Conservation (phyloP, 37 sponge, comb jelly and placozoan genomes). For the Agelas oroides region DNA sequence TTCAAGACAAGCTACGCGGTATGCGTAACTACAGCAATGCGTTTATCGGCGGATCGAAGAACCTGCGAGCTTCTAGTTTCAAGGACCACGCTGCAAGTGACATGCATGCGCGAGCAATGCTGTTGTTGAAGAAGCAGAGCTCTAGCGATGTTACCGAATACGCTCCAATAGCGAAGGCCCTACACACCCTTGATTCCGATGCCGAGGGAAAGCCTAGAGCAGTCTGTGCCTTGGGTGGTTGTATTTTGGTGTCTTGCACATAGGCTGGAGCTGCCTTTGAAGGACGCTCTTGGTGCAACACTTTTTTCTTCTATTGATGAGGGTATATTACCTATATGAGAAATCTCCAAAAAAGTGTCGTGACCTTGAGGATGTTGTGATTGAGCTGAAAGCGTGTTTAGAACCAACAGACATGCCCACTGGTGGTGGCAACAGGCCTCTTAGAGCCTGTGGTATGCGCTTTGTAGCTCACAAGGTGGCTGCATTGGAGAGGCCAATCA, state of each 20-base stretch:
- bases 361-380: constrained; percentile 29
- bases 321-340: constrained; percentile 63
- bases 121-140: constrained; percentile 5
- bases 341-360: constrained; percentile 76
- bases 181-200: neutral
- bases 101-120: constrained; percentile 53
- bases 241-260: constrained; percentile 76
- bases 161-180: constrained; percentile 12
- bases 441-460: constrained; percentile 68
- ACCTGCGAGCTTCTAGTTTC: constrained; percentile 34
- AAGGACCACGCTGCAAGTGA: constrained; percentile 32
- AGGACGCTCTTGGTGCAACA: constrained; percentile 53
- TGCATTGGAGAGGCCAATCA: constrained; percentile 43
- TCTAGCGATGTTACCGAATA: constrained; percentile 2
- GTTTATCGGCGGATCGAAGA: constrained; percentile 57
- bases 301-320: constrained; percentile 59
- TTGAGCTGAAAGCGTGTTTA: constrained; percentile 29
- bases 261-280: constrained; percentile 67
- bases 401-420: constrained; percentile 42
- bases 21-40: constrained; percentile 47
- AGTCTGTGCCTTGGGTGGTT: constrained; percentile 59
- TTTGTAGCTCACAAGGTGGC: constrained; percentile 69
- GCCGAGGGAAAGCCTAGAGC: constrained; percentile 37
- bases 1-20: constrained; percentile 18
- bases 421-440: constrained; percentile 48